Evolutionary conservation across 2,888 invertebrate genomes (phyloP), one percentile per base, ranked within the genome.

Genomic region (Trimorus sp.): DNA sequence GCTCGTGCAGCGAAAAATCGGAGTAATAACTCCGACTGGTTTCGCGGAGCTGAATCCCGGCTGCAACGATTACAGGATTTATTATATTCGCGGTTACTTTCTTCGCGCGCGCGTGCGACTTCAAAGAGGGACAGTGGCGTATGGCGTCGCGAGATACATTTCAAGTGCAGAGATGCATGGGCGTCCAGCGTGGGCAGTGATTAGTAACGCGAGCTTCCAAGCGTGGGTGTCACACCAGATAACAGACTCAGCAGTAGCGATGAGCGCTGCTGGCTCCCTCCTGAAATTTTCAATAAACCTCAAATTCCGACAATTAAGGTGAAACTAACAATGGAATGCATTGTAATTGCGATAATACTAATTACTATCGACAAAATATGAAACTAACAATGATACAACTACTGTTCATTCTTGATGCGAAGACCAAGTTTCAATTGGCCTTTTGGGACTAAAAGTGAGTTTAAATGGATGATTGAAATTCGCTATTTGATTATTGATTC

Each of bases 171-270:
- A 51, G 70, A 59, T 69, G 40, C 62, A 54, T 56, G 74, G 69
- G 65, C 71, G 42, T 38, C 56, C 45, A 54, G 54, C 80, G 85
- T 83, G 83, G 83, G 78, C 65, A 78, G 77, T 80, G 85, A 85
- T 84, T 78, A 83, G 83, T 82, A 83, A 79, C 79, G 71, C 79
- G 74, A 79, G 80, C 83, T 78, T 65, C 65, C 59, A 54, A 74
- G 65, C 58, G 76, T 83, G 80, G 83, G 83, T 83, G 82, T 40
- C 40, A 63, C 83, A 66, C 79, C 74, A 84, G 86, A 87, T 86
- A 85, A 86, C 78, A 60, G 16, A 26, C n/a, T 42, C 48, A 16
- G 40, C 59, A 51, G 70, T 70, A 70, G 58, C 58, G 51, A 59
- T 40, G 11, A 8, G n/a, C 15, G n/a, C 37, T 58, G 37, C 12